These are phyloP conservation scores for Chelidonichthys spinosus DNA, from an alignment of 2,797 vertebrate genomes.

Conservation along the genomic window DNA sequence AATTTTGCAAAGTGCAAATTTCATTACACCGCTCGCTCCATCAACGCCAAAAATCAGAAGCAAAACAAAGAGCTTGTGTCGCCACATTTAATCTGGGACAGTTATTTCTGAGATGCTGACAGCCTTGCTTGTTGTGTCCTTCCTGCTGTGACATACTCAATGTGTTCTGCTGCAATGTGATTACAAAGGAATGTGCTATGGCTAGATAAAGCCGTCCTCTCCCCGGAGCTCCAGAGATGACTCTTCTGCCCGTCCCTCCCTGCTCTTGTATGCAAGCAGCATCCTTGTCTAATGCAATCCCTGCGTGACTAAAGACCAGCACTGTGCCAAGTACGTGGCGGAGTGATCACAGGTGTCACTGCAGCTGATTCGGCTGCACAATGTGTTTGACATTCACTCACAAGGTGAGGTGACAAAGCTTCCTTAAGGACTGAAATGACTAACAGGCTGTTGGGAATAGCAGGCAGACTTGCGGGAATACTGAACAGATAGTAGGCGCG, in stretches of 20 bases:
- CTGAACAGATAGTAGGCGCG: constrained; percentile 1
- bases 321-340: constrained; percentile 50
- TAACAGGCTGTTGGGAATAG: constrained; percentile 22
- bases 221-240: constrained; percentile 56
- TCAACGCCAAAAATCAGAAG: constrained; percentile 35
- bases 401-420: constrained; percentile 51
- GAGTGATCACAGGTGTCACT: constrained; percentile 64
- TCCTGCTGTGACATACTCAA: constrained; percentile 50
- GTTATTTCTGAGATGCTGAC: constrained; percentile 47
- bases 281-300: constrained; percentile 63
- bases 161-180: constrained; percentile 66
- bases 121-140: constrained; percentile 42
- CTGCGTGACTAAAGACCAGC: constrained; percentile 58
- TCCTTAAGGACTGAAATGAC: constrained; percentile 24
- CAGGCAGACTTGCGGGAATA: constrained; percentile 1
- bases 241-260: constrained; percentile 46
- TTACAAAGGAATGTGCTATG: constrained; percentile 73
- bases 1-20: constrained; percentile 62
- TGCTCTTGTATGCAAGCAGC: constrained; percentile 56
- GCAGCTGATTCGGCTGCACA: constrained; percentile 49
- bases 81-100: constrained; percentile 56
- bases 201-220: constrained; percentile 67
- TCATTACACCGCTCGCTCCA: constrained; percentile 49
- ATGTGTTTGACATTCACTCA: constrained; percentile 50
- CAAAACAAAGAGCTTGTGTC: constrained; percentile 58